phyloP scores from a whole-genome alignment of 2,888 invertebrate genomes.

The Shargacucullia verbasci region DNA sequence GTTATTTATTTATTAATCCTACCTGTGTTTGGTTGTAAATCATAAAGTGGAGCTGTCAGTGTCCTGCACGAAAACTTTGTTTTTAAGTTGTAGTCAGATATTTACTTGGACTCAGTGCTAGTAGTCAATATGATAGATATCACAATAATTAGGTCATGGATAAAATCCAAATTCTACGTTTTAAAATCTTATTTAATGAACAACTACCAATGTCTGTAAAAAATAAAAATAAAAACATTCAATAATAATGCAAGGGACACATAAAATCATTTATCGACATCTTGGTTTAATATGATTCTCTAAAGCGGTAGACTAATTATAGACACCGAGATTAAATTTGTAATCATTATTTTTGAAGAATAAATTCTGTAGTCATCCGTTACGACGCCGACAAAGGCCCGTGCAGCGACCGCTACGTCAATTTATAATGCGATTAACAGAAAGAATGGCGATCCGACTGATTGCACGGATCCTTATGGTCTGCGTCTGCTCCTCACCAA shows the following conservation, averaged over 20 bases:
- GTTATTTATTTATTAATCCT: conserved; percentile 53
- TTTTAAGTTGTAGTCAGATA: conserved; percentile 14
- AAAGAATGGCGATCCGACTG: conserved; percentile 83
- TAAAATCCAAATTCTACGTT: background rate
- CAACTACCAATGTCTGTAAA: background rate
- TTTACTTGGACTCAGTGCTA: no score
- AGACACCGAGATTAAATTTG: conserved; percentile 75
- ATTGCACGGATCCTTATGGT: conserved; percentile 80
- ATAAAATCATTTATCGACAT: conserved; percentile 48
- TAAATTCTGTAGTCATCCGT: conserved; percentile 76
- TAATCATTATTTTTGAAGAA: conserved; percentile 78
- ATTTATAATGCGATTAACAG: conserved; percentile 87
- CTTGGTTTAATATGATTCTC: conserved; percentile 38
- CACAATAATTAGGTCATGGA: no score
- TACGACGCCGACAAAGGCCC: conserved; percentile 83
- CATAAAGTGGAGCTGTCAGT: conserved; percentile 45
- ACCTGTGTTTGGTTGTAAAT: conserved; percentile 48
- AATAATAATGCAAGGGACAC: conserved; percentile 28
- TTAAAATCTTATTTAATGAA: background rate
- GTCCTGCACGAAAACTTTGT: conserved; percentile 37
- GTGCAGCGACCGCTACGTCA: conserved; percentile 77
- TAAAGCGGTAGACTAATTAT: conserved; percentile 72
- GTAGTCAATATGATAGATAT: no score
- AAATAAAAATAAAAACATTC: conserved; percentile 4
- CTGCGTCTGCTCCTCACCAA: conserved; percentile 73